Conservation (phyloP, 2,888 invertebrate species). For the Luperina testacea region DNA sequence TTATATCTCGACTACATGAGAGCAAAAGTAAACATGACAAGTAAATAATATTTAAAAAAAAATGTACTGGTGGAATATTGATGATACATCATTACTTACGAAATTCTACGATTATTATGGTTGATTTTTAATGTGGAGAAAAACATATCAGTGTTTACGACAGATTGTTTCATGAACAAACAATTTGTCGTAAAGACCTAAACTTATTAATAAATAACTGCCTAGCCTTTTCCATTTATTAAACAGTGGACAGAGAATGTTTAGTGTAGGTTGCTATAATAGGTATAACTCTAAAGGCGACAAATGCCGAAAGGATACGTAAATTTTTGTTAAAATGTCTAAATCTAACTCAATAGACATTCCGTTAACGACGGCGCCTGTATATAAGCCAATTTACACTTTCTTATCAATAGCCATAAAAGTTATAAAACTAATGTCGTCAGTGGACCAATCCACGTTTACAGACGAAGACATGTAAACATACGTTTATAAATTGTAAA, state of each 20-base stretch:
- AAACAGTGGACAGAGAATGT: background rate
- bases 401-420: constrained; percentile 64
- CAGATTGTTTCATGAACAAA: background rate
- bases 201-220: background rate
- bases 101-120: background rate
- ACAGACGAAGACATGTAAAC: constrained; percentile 57
- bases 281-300: too few relatives aligned
- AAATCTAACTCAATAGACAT: constrained; percentile 45
- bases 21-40: too few relatives aligned
- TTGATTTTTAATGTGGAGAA: background rate
- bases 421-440: constrained; percentile 40
- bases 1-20: too few relatives aligned
- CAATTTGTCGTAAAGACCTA: background rate
- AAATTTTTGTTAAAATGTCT: background rate
- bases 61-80: too few relatives aligned
- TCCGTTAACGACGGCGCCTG: constrained; percentile 68
- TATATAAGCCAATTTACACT: constrained; percentile 62
- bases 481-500: constrained; percentile 63
- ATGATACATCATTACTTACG: background rate
- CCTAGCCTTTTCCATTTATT: background rate
- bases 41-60: too few relatives aligned
- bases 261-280: background rate
- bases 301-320: background rate
- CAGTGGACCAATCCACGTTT: constrained; percentile 59
- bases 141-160: background rate